These are phyloP conservation scores for Calliphora vomitoria DNA, from an alignment of 2,888 invertebrate genomes.

Conservation along the genomic window DNA sequence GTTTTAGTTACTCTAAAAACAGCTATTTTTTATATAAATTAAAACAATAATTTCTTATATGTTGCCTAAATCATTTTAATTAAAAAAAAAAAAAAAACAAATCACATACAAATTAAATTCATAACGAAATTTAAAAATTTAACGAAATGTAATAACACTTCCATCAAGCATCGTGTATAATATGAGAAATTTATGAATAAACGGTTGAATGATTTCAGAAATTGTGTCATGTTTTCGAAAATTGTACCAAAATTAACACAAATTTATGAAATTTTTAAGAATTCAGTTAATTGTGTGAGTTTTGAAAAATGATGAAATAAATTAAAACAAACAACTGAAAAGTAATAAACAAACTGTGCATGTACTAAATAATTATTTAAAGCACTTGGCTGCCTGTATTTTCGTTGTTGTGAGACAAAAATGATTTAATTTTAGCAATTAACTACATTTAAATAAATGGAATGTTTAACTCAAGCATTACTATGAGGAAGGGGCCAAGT, in stretches of 20 bases:
- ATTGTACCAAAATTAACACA: not conserved
- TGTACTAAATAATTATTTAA: conserved; percentile 20
- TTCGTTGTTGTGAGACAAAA: not conserved
- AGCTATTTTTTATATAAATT: not conserved
- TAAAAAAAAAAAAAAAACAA: not conserved
- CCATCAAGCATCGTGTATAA: not conserved
- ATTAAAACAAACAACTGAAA: not conserved
- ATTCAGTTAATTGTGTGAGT: conserved; percentile 13
- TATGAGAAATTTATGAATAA: not conserved
- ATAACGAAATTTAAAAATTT: conserved; percentile 1
- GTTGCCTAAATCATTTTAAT: not conserved
- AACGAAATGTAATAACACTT: conserved; percentile 1
- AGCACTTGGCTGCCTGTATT: not conserved
- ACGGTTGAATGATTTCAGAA: conserved; percentile 22
- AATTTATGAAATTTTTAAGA: not conserved
- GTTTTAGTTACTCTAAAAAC: not conserved
- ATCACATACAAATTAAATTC: conserved; percentile 8
- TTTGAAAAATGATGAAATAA: not conserved
- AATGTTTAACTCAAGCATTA: not conserved
- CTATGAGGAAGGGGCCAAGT: no score
- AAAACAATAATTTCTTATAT: not conserved
- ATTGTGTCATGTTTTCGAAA: conserved; percentile 14
- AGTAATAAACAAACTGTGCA: not conserved
- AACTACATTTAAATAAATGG: not conserved
- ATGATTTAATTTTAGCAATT: conserved; percentile 33